A percentile compares a stretch with the other conserved stretches of the same genome.
Evolutionary conservation across 2,888 invertebrate species (phyloP).

Genomic region (Tiliacea citrago): DNA sequence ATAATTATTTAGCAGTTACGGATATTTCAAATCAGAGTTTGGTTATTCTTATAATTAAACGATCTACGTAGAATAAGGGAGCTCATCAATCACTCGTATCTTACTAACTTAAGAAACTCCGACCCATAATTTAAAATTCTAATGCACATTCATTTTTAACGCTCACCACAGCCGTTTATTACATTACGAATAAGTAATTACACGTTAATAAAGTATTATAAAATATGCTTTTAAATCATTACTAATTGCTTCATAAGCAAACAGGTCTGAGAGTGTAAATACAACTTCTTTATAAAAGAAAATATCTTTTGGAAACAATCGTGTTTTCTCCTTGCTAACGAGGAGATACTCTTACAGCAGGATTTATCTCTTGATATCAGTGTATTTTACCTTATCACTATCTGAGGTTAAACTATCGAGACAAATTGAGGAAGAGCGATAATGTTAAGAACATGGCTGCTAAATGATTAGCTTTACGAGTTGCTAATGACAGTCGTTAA

Average conservation of each 20-base stretch:
- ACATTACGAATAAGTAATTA: constrained; percentile 54
- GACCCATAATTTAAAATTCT: constrained; percentile 53
- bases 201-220: constrained; percentile 53
- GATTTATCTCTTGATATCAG: constrained; percentile 17
- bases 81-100: constrained; percentile 53
- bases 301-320: constrained; percentile 12
- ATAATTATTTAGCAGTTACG: no score
- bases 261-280: neutral
- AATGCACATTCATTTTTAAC: constrained; percentile 52
- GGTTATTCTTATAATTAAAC: constrained; percentile 28
- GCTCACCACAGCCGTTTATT: constrained; percentile 35
- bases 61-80: constrained; percentile 21
- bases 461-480: constrained; percentile 45
- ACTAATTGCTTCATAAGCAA: constrained; percentile 40
- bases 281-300: constrained; percentile 1
- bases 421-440: constrained; percentile 58
- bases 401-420: constrained; percentile 12
- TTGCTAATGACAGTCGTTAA: constrained; percentile 43
- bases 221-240: constrained; percentile 41
- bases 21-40: neutral
- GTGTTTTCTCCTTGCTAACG: constrained; percentile 15
- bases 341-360: neutral
- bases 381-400: constrained; percentile 19
- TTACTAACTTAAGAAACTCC: constrained; percentile 15
- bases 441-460: constrained; percentile 58